phyloP scores from a whole-genome alignment of 2,797 vertebrate genomes.

The Chelon labrosus region DNA sequence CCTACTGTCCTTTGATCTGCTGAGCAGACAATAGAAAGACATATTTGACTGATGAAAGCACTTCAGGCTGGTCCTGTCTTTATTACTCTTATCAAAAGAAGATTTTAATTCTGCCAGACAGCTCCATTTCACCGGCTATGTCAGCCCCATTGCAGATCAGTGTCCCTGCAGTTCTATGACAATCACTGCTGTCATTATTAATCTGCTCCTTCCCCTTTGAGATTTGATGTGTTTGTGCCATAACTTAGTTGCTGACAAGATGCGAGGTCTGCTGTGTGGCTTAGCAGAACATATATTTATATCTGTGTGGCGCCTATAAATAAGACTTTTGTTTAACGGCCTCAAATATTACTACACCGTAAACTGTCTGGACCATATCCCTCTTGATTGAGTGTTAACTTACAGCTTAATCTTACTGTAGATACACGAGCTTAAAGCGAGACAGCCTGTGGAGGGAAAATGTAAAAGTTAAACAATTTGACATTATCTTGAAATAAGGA shows the following conservation, averaged over 20 bases:
- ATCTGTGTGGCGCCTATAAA: neutral
- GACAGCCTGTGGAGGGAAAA: neutral
- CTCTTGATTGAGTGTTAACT: neutral
- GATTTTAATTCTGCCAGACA: conserved; percentile 49
- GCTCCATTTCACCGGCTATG: conserved; percentile 41
- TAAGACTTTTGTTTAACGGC: neutral
- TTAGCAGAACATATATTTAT: neutral
- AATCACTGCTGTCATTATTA: conserved; percentile 42
- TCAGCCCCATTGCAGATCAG: conserved; percentile 32
- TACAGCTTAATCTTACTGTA: neutral
- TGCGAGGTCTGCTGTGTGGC: neutral
- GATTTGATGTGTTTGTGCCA: conserved; percentile 23
- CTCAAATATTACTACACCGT: neutral
- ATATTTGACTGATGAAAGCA: conserved; percentile 37
- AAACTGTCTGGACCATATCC: conserved; percentile 1
- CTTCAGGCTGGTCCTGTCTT: conserved; percentile 16
- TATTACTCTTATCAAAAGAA: conserved; percentile 27
- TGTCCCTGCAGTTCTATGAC: conserved; percentile 29
- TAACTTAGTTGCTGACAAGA: conserved; percentile 9
- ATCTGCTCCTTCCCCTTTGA: conserved; percentile 35
- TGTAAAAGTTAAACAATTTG: neutral
- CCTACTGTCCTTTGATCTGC: conserved; percentile 15
- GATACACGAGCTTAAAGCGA: neutral
- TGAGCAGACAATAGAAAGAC: conserved; percentile 17
- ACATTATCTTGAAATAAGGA: neutral